Base-by-base conservation (phyloP, 2,888 invertebrate genomes). In the Junonia oenone region DNA sequence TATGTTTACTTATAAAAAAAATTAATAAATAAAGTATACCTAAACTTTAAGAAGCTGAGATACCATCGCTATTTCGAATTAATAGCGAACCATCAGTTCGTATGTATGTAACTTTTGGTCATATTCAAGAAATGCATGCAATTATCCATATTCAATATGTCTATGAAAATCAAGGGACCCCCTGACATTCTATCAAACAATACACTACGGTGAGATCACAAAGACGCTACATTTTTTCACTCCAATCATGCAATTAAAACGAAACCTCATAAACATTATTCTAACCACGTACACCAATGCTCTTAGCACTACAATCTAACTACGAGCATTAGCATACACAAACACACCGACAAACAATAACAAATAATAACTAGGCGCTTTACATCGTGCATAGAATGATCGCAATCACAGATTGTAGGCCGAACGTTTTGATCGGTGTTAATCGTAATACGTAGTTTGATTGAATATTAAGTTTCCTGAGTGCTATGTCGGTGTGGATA, bases 401-500 rank as follows among this genome's bases (percentile, higher is more conserved):
- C 59, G 38, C 47, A 19, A 38, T 52, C 58, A 65, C 61, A 54
- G 55, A 65, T 66, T 62, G 57, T 52, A 58, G 64, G 67, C 66
- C 65, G 63, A 63, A 62, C 61, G 60, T 64, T 75, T 70, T 67
- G 58, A 11, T 19, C 17, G 17, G 59, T 58, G 64, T 68, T 72
- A 68, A 72, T 67, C n/a, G n/a, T n/a, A n/a, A n/a, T n/a, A 65
- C 63, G 35, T 38, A 56, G 67, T 67, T 65, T 74, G 68, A 75
- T 76, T 68, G 74, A 71, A 72, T 73, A 74, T 72, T 68, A 74
- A 73, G 62, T 65, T 60, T 55, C 26, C 58, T 58, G 56, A 59
- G 55, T 47, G 43, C 17, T 40, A 38, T 51, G 49, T 45, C 55
- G 50, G 26, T 26, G 38, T 27, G 17, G 33, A 47, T 51, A 45